Evolutionary conservation across 2,113 vertebrate species (phyloP), one percentile per base, ranked within the genome.

Genomic region (Sakesphorus luctuosus): DNA sequence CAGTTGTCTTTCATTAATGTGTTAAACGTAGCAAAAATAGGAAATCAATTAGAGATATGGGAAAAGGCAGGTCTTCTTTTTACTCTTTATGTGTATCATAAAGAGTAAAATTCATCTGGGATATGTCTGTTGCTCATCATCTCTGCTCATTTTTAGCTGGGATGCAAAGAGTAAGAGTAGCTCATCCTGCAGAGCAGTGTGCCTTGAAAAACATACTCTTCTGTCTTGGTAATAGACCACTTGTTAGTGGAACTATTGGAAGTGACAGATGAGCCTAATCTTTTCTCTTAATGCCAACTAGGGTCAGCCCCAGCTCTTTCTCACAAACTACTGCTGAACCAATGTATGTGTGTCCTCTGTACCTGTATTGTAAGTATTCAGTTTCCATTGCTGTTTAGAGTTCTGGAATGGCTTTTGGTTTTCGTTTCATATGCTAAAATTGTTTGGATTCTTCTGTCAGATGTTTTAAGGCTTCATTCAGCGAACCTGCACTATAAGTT

Each of bases 341-440:
- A 8, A 46, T 0, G 0, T 58, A 5, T 23, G 8, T 0, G 2
- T 56, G 9, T 20, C 13, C 25, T 72, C 20, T 74, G 23, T 40
- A 28, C 0, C 0, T 5, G 26, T 53, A 7, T 20, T 72, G 19
- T 47, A 62, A 50, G 35, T 52, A 13, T 2, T 59, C 58, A 7
- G 31, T 74, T 89, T 71, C 76, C 5, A 1, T 55, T 75, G 8
- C 52, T 85, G 26, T 36, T 93, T 61, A 49, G 6, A 29, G 15
- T 76, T 36, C 33, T 7, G 10, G 86, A 88, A 19, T 28, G 78
- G 40, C 38, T 82, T 82, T 84, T 68, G 23, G 9, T 50, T 90
- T 89, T 55, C 23, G 29, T 86, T 12, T 86, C 7, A 7, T 25
- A 8, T 0, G 1, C 38, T 93, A 28, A 73, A 59, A 43, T 46